Base-by-base conservation (phyloP, 2,888 invertebrate genomes). In the Temnothorax ravouxi region DNA sequence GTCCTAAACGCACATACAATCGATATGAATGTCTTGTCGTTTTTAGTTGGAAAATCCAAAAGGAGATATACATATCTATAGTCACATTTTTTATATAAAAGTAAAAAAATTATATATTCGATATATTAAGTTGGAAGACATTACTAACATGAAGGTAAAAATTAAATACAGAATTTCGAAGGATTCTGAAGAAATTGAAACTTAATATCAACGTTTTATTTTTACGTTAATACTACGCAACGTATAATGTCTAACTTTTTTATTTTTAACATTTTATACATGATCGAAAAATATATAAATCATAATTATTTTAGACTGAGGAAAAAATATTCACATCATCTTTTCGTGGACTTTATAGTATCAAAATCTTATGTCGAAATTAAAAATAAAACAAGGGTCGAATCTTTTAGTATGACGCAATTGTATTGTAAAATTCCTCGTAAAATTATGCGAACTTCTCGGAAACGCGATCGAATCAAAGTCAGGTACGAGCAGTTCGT, bases 391-490 rank as follows among this genome's bases (percentile, higher is more conserved):
- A 50, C 5, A 34, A 18, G 34, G 41, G 6, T 0, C 5, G 25
- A 56, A 41, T 41, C 11, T 3, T 3, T 25, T 41, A 44, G 18
- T 8, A 71, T 18, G 25, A 34, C 0, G 21, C n/a, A n/a, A 75
- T n/a, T 34, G 29, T 34, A 47, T 59, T 69, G 75, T 25, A 83
- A 75, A 83, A 82, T 61, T 41, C 9, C 29, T 47, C 44, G 38
- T 18, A 50, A 72, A 82, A 74, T 84, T 56, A 74, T 50, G 29
- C 52, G 47, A 44, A 50, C 29, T 54, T 61, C 67, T 50, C 76
- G 69, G 71, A 74, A 62, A 56, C 29, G 76, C 75, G 75, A 84
- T 79, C 79, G 79, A 79, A 79, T 79, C 71, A 79, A 79, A 79
- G 79, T 79, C 59, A 72, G 59, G 59, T 79, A 71, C 59, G 72